A percentile compares a stretch with the other conserved stretches of the same genome.
phyloP scores from a whole-genome alignment of 2,113 vertebrate genomes.

The Silurus asotus region DNA sequence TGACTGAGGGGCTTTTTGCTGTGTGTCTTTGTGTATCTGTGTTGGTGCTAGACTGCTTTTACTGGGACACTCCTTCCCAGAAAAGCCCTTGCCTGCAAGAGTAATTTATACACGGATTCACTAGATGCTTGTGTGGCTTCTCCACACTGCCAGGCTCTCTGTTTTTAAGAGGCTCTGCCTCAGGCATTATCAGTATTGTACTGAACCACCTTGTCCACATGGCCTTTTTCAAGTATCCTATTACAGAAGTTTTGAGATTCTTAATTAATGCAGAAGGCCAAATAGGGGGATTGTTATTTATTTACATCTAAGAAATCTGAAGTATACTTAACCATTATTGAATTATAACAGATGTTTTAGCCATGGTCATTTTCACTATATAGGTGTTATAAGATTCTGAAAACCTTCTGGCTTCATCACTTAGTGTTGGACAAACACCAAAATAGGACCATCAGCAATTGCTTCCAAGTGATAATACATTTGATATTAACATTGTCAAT shows the following conservation, averaged over 20 bases:
- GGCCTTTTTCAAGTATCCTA: not conserved
- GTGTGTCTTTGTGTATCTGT: slow-evolving; percentile 23
- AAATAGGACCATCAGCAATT: not conserved
- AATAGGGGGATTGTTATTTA: not conserved
- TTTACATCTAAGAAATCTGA: not conserved
- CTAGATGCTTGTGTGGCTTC: slow-evolving; percentile 13
- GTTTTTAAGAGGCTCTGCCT: not conserved
- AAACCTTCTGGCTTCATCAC: not conserved
- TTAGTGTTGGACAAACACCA: not conserved
- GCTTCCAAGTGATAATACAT: not conserved
- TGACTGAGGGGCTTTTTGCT: slow-evolving; percentile 44
- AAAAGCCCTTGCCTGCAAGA: slow-evolving; percentile 29
- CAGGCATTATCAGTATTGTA: slow-evolving; percentile 7
- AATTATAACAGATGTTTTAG: not conserved
- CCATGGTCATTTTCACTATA: not conserved
- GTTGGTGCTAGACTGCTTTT: slow-evolving; percentile 26
- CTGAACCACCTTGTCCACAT: not conserved
- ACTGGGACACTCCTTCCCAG: slow-evolving; percentile 4
- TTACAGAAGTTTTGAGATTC: not conserved
- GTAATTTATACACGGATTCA: slow-evolving; percentile 17
- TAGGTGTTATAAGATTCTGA: not conserved
- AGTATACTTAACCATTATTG: not conserved
- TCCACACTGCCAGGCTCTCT: not conserved
- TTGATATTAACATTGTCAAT: not conserved
- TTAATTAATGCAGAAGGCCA: slow-evolving; percentile 21